Base-by-base conservation (phyloP, 2,797 vertebrate species). In the Myotis daubentonii region DNA sequence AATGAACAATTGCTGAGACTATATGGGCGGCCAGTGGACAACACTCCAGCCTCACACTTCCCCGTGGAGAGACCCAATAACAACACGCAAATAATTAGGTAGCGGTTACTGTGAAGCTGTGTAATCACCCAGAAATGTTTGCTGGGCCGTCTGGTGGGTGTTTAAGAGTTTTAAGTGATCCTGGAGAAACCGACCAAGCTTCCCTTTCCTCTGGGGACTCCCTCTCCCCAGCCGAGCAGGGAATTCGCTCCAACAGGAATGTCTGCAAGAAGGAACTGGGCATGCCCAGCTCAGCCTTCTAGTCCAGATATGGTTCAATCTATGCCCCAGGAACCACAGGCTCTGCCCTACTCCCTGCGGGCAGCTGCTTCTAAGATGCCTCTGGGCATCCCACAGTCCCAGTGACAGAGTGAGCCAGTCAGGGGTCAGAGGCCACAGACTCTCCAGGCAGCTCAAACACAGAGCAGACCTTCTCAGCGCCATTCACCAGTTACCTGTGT, bases 21-120 rank as follows among this genome's bases (percentile, higher is more conserved):
- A 38, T 20, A 16, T n/a, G 20, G 51, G n/a, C 8, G 3, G 36
- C n/a, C 17, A 25, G 20, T 4, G 20, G 36, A 66, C 3, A 28
- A 4, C 2, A 19, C 0, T 1, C 15, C 10, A 5, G 57, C 25
- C 17, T 75, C 36, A 23, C 3, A 6, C 10, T 51, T 57, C 70
- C 8, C 17, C 0, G 0, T 0, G 23, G 38, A 57, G 62, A 68
- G 41, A 20, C 12, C 20, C 2, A 65, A 2, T 4, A 53, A 70
- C 0, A 5, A n/a, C 8, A 44, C 6, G 5, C 74, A 3, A 2
- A 13, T 16, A 22, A 78, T 25, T 3, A 41, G 65, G 6, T 3
- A 6, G 7, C 9, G 13, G 5, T 25, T 38, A 0, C 16, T 6
- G 41, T 5, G 16, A 28, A 2, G 38, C 33, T 38, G 47, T 22